Conservation (phyloP, 2,113 vertebrate genomes). For the Mustelus asterias region DNA sequence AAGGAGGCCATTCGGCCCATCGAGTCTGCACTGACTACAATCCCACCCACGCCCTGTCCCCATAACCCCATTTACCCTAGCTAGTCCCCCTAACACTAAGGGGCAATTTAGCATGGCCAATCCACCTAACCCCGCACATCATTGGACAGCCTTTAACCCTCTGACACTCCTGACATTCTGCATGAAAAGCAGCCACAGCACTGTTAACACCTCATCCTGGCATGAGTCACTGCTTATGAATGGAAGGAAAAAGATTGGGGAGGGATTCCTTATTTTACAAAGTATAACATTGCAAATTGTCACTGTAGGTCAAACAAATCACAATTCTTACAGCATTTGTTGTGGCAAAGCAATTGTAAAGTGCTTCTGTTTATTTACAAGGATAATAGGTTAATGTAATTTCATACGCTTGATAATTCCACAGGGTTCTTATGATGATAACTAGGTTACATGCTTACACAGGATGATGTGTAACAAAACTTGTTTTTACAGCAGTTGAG, state of each 20-base stretch:
- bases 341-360: not conserved
- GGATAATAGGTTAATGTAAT: not conserved
- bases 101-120: too few relatives aligned
- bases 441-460: not conserved
- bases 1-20: too few relatives aligned
- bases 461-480: not conserved
- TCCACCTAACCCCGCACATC: too few relatives aligned
- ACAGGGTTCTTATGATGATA: not conserved
- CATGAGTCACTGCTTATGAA: not conserved
- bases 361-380: not conserved
- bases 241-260: not conserved
- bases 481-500: not conserved
- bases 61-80: too few relatives aligned
- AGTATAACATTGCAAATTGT: not conserved
- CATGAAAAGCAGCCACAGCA: not conserved
- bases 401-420: slow-evolving; percentile 25
- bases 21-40: too few relatives aligned
- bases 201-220: not conserved
- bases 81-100: too few relatives aligned
- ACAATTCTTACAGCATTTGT: not conserved
- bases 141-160: too few relatives aligned
- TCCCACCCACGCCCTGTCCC: too few relatives aligned
- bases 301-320: not conserved
- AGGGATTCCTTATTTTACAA: not conserved
- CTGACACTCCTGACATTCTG: not conserved